Conservation (phyloP, 2,113 vertebrate species). For the Mastomys natalensis region DNA sequence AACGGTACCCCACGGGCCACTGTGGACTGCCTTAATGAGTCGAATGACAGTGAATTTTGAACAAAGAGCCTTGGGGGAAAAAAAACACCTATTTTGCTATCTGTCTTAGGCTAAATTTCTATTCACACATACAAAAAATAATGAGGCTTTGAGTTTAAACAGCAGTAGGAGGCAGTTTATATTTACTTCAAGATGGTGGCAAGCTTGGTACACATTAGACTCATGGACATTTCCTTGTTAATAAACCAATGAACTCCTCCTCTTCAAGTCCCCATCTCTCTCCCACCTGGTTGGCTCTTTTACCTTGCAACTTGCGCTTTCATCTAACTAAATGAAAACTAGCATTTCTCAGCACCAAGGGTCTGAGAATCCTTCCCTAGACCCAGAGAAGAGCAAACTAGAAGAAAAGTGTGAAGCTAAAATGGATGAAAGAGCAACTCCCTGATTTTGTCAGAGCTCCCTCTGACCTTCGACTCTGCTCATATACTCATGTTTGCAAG, state of each 20-base stretch:
- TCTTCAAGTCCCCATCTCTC: background rate
- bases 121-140: slow-evolving; percentile 16
- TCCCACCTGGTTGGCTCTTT: background rate
- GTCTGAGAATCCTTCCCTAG: background rate
- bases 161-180: background rate
- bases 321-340: slow-evolving; percentile 24
- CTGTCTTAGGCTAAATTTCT: slow-evolving; percentile 46
- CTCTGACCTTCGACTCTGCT: background rate
- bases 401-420: background rate
- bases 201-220: background rate
- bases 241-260: background rate
- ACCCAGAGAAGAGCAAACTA: background rate
- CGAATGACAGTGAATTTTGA: slow-evolving; percentile 62
- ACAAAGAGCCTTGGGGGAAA: slow-evolving; percentile 48
- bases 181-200: slow-evolving; percentile 15
- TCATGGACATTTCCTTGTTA: background rate
- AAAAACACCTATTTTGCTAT: background rate
- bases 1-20: slow-evolving; percentile 34
- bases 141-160: slow-evolving; percentile 49
- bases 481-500: background rate
- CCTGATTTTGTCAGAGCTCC: background rate
- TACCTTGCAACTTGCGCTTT: background rate
- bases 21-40: slow-evolving; percentile 64
- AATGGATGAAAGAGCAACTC: background rate
- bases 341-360: background rate